Conservation (phyloP, 2,888 invertebrate species). For the Mellilla xanthometata region DNA sequence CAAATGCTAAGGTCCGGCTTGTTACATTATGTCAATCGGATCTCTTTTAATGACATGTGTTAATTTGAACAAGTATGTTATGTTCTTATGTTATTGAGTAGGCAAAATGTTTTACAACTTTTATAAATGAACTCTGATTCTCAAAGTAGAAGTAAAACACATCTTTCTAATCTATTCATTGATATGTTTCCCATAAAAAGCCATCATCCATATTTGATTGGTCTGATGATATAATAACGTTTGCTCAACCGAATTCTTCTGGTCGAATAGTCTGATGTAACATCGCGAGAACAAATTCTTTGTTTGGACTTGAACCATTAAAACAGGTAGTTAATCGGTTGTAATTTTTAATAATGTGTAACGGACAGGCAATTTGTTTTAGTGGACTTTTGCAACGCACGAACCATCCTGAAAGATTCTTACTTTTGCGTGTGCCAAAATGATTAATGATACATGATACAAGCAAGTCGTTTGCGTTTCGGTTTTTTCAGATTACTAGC, state of each 20-base stretch:
- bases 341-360: constrained; percentile 13
- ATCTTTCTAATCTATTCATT: not conserved
- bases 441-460: no score
- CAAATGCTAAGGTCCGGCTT: no score
- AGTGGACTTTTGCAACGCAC: constrained; percentile 6
- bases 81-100: no score
- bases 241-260: constrained; percentile 13
- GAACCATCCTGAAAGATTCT: no score
- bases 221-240: constrained; percentile 2
- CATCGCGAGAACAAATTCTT: constrained; percentile 5
- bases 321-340: constrained; percentile 17
- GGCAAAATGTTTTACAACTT: no score
- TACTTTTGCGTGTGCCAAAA: no score
- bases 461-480: no score
- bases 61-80: no score
- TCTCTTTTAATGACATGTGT: no score
- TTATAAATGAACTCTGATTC: no score
- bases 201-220: not conserved
- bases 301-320: constrained; percentile 13
- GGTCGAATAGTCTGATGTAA: constrained; percentile 11
- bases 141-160: not conserved
- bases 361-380: constrained; percentile 15
- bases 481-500: no score
- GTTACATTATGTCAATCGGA: no score
- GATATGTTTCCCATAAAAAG: not conserved